phyloP scores from a whole-genome alignment of 2,797 vertebrate genomes.

The Anolis apletophallus region DNA sequence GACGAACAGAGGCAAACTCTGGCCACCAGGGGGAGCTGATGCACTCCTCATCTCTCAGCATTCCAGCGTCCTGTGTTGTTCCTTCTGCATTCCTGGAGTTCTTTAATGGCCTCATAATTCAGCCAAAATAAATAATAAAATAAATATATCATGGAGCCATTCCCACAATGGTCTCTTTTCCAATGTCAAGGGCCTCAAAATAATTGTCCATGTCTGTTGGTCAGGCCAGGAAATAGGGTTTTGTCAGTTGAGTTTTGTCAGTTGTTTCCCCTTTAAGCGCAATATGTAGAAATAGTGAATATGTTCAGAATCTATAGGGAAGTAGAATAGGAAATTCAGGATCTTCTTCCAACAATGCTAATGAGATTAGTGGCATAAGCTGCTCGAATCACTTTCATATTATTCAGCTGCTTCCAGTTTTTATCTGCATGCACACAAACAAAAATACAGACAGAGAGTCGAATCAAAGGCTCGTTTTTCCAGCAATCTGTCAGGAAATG shows the following conservation, averaged over 20 bases:
- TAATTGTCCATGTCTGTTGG: background rate
- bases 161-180: background rate
- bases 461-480: constrained; percentile 39
- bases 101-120: too few relatives aligned
- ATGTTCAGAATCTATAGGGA: background rate
- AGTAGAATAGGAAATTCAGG: background rate
- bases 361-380: background rate
- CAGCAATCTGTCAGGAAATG: constrained; percentile 35
- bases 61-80: too few relatives aligned
- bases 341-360: background rate
- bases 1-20: too few relatives aligned
- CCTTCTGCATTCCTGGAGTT: too few relatives aligned
- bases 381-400: background rate
- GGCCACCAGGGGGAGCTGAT: too few relatives aligned
- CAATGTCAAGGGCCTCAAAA: too few relatives aligned
- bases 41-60: too few relatives aligned
- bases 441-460: background rate
- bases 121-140: too few relatives aligned
- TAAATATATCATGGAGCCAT: too few relatives aligned
- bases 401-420: constrained; percentile 46
- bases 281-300: background rate
- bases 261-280: too few relatives aligned
- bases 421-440: background rate
- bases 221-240: background rate
- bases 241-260: background rate